Base-by-base conservation (phyloP, 2,888 invertebrate species). In the Caenorhabditis sulstoni region DNA sequence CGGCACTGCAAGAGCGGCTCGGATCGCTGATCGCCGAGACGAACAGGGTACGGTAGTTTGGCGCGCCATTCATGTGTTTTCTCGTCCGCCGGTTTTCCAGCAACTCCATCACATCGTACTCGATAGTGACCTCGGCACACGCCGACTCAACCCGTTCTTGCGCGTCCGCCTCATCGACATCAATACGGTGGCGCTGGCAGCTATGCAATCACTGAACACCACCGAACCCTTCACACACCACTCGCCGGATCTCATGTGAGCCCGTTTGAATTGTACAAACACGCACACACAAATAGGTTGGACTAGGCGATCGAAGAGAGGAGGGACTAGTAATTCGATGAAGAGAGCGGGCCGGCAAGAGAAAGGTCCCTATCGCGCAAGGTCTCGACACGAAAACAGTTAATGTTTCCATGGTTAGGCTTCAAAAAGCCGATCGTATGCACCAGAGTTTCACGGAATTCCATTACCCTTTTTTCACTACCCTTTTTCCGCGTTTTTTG, bases 201-300 rank as follows among this genome's bases (percentile, higher is more conserved):
- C 86, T 9, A 84, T 83, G 82, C 80, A 83, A 50, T 78, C 83
- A 29, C 55, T 86, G 61, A 87, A 87, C 76, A 84, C 82, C 1
- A 81, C 85, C 9, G 86, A 84, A 45, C 86, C 87, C 3, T 87
- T 86, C 53, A 83, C 85, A 29, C 86, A 87, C 70, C 87, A 87
- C 50, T 67, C 68, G 5, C 76, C 81, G 5, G 81, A 85, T 45
- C 82, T 85, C 18, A 66, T 77, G 87, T 87, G 52, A 58, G 83
- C 47, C 16, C n/a, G n/a, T n/a, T n/a, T n/a, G n/a, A n/a, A n/a
- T n/a, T n/a, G n/a, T n/a, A n/a, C n/a, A n/a, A n/a, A n/a, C n/a
- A n/a, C n/a, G n/a, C n/a, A n/a, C n/a, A n/a, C n/a, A n/a, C n/a
- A n/a, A n/a, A n/a, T n/a, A n/a, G n/a, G n/a, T n/a, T n/a, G n/a